Evolutionary conservation across 2,113 vertebrate genomes (phyloP), one percentile per base, ranked within the genome.

Genomic region (Misgurnus mizolepis): DNA sequence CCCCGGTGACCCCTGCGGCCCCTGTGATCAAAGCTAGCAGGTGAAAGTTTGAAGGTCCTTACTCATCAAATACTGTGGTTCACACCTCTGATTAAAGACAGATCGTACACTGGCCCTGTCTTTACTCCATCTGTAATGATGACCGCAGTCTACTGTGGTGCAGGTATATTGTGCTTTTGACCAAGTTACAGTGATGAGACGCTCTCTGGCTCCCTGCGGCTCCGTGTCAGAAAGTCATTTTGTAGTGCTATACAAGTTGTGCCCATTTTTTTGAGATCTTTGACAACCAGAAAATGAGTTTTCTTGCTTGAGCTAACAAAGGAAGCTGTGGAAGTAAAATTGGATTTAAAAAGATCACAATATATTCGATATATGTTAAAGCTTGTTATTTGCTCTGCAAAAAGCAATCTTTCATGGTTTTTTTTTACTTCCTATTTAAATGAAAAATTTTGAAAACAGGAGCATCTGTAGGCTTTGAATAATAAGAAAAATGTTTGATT

Each of bases 31-130:
- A 83, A 81, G 40, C 58, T 15, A 10, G 22, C 4, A 41, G 15
- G 53, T 64, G 4, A 41, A 49, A 40, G 72, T 68, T 75, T 75
- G 50, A 69, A 8, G 34, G 62, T 18, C 10, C 47, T 77, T 15
- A 41, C 75, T 66, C 62, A 53, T 66, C 62, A 53, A 45, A 43
- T 41, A 58, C 70, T 60, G 18, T 14, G 15, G 50, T 73, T 82
- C 41, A 75, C 69, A 74, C 56, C 17, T 74, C 53, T 78, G 68
- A 73, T 74, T 68, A 74, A 81, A 73, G 45, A 34, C 64, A 17
- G 3, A 17, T 56, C 27, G 10, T 4, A 45, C 27, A 27, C 14
- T 0, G 50, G 27, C 7, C 17, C 27, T 34, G 22, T 66, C 47
- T 76, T 39, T 0, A 10, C n/a, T 65, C 50, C 56, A 75, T 80